These are phyloP conservation scores for Calameuta filiformis DNA, from an alignment of 2,888 invertebrate species.

Conservation along the genomic window DNA sequence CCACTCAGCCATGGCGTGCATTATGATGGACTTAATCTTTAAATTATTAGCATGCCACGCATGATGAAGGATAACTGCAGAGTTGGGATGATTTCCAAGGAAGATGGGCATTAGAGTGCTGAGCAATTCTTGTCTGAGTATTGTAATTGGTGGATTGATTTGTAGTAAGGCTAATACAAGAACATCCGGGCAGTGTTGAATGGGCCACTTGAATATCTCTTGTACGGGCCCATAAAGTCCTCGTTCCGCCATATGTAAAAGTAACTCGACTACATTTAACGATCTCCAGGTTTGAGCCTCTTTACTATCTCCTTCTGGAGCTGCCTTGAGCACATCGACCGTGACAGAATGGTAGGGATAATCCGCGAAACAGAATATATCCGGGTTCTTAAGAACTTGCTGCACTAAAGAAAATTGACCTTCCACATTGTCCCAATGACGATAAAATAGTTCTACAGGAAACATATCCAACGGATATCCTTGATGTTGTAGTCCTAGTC, in stretches of 20 bases:
- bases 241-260: conserved; percentile 88
- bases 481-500: conserved; percentile 82
- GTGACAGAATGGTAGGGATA: conserved; percentile 88
- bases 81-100: conserved; percentile 95
- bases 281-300: conserved; percentile 95
- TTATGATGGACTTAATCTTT: conserved; percentile 83
- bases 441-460: conserved; percentile 90
- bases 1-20: conserved; percentile 98
- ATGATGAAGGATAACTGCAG: conserved; percentile 94
- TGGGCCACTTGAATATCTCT: conserved; percentile 91
- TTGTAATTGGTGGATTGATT: conserved; percentile 82
- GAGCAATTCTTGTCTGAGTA: conserved; percentile 87
- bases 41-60: conserved; percentile 90
- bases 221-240: conserved; percentile 86
- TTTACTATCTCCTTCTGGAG: conserved; percentile 94
- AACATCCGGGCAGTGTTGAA: conserved; percentile 95
- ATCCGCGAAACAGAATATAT: conserved; percentile 95
- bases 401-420: conserved; percentile 91
- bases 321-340: conserved; percentile 90
- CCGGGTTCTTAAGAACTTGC: conserved; percentile 88
- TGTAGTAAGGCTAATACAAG: conserved; percentile 90
- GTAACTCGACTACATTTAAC: conserved; percentile 87
- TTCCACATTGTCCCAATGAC: conserved; percentile 93
- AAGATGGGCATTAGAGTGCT: conserved; percentile 92
- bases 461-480: conserved; percentile 79